phyloP scores from a whole-genome alignment of 2,797 vertebrate genomes.

The Spea hammondii region DNA sequence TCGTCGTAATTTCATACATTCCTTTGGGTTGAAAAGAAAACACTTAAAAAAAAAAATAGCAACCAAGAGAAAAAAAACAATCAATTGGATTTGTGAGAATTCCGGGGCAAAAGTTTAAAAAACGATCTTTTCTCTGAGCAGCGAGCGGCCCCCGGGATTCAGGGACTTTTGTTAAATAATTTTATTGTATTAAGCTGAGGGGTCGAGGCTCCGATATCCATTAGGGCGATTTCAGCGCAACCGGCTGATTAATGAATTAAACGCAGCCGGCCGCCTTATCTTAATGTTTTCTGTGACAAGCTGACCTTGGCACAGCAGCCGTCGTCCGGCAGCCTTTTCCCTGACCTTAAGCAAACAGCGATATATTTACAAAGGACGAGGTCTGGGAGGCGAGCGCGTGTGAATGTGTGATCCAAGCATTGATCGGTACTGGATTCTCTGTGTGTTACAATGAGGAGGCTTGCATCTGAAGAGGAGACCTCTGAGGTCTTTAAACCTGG shows the following conservation, averaged over 20 bases:
- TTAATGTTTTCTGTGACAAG: constrained; percentile 43
- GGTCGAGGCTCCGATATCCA: constrained; percentile 20
- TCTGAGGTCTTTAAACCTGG: too few species aligned
- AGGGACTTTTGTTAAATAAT: constrained; percentile 56
- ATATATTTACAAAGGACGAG: too few species aligned
- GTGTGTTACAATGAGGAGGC: too few species aligned
- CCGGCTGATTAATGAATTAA: constrained; percentile 48
- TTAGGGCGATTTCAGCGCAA: constrained; percentile 47
- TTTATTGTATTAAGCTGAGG: constrained; percentile 55
- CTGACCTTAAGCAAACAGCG: constrained; percentile 56
- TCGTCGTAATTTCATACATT: too few species aligned
- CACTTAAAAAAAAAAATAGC: too few species aligned
- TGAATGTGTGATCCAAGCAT: too few species aligned
- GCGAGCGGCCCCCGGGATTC: constrained; percentile 39
- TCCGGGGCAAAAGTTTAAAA: constrained; percentile 51
- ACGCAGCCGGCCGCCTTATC: constrained; percentile 52
- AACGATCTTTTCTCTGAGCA: not conserved
- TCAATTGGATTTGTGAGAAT: constrained; percentile 26
- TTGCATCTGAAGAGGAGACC: too few species aligned
- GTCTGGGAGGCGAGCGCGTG: too few species aligned
- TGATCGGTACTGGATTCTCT: too few species aligned
- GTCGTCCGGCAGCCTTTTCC: constrained; percentile 42
- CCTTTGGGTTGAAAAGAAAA: not conserved
- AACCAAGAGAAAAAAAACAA: constrained; percentile 1
- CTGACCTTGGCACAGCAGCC: constrained; percentile 52